These are phyloP conservation scores for Danio rerio DNA, from an alignment of 2,113 vertebrate species.

Conservation along the genomic window DNA sequence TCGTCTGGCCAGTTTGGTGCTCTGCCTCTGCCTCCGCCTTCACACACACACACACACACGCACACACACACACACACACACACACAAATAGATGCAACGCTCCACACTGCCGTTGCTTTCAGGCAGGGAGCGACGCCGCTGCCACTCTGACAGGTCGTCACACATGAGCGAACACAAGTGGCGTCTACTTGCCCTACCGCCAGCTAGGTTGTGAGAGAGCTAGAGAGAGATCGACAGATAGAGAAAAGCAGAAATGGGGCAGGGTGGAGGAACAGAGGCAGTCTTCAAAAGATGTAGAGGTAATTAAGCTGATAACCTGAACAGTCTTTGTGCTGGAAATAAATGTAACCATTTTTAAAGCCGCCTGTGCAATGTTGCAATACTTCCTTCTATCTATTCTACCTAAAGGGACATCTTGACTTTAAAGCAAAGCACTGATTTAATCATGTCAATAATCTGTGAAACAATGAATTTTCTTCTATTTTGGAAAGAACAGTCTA, in stretches of 20 bases:
- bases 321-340: not conserved
- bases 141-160: conserved; percentile 83
- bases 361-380: not conserved
- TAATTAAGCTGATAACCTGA: conserved; percentile 20
- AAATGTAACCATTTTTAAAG: not conserved
- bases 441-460: not conserved
- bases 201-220: conserved; percentile 57
- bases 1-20: conserved; percentile 55
- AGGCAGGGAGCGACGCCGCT: conserved; percentile 71
- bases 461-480: not conserved
- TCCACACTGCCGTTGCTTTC: conserved; percentile 61
- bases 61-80: conserved; percentile 50
- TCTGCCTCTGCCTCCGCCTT: conserved; percentile 23
- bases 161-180: conserved; percentile 76
- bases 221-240: conserved; percentile 43
- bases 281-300: conserved; percentile 19
- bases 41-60: conserved; percentile 54
- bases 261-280: conserved; percentile 32
- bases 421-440: not conserved
- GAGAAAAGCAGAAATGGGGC: conserved; percentile 43
- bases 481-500: no score
- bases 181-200: conserved; percentile 74
- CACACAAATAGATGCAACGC: conserved; percentile 52
- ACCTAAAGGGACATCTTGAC: not conserved
- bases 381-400: not conserved